Evolutionary conservation across 1,140 invertebrate genomes (phyloP).

Genomic region (Sycobia sp.): DNA sequence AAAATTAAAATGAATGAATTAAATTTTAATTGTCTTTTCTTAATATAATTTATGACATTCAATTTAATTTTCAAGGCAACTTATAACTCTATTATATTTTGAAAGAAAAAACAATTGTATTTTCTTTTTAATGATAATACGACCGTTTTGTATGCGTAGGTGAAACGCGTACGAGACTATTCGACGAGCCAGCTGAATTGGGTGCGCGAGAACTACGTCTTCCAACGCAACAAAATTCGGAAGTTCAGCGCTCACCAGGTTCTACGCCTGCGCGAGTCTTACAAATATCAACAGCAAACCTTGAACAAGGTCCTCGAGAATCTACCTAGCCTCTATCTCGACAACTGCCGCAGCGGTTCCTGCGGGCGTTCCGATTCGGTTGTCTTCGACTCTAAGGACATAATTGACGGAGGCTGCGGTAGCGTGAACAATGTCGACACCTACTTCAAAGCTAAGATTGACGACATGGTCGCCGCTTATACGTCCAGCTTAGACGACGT

Average conservation of each 20-base stretch:
- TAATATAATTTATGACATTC: no score
- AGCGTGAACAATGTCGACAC: constrained; percentile 52
- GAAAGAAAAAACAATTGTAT: no score
- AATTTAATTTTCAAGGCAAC: no score
- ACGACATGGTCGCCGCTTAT: constrained; percentile 37
- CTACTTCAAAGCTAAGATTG: constrained; percentile 56
- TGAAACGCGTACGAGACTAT: constrained; percentile 85
- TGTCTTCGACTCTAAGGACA: constrained; percentile 71
- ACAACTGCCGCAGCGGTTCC: constrained; percentile 87
- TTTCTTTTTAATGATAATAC: no score
- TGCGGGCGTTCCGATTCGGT: constrained; percentile 81
- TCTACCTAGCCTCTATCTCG: constrained; percentile 89
- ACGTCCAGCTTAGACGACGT: constrained; percentile 61
- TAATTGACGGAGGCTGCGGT: constrained; percentile 64
- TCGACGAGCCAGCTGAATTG: constrained; percentile 87
- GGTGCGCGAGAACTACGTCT: constrained; percentile 93
- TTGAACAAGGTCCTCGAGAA: constrained; percentile 93
- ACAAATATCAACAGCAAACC: constrained; percentile 94
- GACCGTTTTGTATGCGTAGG: constrained; percentile 65
- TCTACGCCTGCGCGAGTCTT: constrained; percentile 84
- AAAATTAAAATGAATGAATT: no score
- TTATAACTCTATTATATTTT: no score
- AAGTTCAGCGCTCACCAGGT: constrained; percentile 94
- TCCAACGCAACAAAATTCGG: constrained; percentile 90
- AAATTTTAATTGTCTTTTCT: no score